Conservation (phyloP, 2,113 vertebrate genomes). For the Lepisosteus oculatus region DNA sequence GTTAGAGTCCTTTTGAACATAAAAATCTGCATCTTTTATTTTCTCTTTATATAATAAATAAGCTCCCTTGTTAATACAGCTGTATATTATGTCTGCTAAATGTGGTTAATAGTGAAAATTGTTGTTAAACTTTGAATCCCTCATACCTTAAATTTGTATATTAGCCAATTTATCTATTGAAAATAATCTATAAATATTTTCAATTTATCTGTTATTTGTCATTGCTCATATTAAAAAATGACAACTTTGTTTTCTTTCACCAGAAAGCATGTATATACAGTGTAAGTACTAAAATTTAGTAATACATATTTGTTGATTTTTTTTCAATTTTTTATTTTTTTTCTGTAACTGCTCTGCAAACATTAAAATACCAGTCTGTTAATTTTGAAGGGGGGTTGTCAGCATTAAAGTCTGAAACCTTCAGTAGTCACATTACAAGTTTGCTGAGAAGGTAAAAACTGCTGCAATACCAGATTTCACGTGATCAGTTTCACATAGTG, state of each 20-base stretch:
- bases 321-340: slow-evolving; percentile 44
- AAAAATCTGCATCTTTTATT: slow-evolving; percentile 34
- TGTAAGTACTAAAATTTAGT: slow-evolving; percentile 64
- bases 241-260: slow-evolving; percentile 47
- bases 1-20: slow-evolving; percentile 34
- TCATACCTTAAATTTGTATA: slow-evolving; percentile 67
- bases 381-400: slow-evolving; percentile 28
- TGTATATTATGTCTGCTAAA: slow-evolving; percentile 76
- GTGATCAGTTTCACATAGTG: not conserved
- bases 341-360: slow-evolving; percentile 46
- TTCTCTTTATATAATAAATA: slow-evolving; percentile 40
- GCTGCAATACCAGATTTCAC: not conserved
- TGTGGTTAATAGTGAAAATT: slow-evolving; percentile 70
- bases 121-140: slow-evolving; percentile 66
- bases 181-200: slow-evolving; percentile 51
- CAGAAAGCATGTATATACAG: slow-evolving; percentile 60
- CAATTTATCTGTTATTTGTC: slow-evolving; percentile 31
- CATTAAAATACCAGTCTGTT: slow-evolving; percentile 28
- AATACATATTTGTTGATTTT: slow-evolving; percentile 55
- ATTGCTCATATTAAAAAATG: slow-evolving; percentile 39
- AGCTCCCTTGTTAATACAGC: slow-evolving; percentile 66
- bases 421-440: too few species aligned
- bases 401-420: too few species aligned
- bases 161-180: slow-evolving; percentile 61
- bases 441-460: too few species aligned